Evolutionary conservation across 2,888 invertebrate genomes (phyloP).

Genomic region (Brenthis hecate): DNA sequence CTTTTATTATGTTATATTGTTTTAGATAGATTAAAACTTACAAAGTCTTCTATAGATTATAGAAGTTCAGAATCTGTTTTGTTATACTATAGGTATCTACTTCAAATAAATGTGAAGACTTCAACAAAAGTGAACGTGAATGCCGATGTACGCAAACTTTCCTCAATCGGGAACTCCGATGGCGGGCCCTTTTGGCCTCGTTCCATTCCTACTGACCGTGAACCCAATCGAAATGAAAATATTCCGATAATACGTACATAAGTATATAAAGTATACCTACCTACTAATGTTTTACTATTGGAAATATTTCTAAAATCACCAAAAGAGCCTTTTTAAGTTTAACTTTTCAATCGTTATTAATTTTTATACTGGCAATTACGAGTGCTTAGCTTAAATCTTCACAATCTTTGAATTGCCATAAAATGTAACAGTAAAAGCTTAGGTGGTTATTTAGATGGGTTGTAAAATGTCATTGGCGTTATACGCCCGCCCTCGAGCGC

Average conservation of each 20-base stretch:
- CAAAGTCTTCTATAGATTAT: no score
- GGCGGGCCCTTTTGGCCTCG: slow-evolving; percentile 37
- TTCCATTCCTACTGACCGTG: slow-evolving; percentile 37
- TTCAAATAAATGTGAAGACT: slow-evolving; percentile 15
- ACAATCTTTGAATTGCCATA: neutral
- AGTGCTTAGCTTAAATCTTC: neutral
- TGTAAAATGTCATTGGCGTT: slow-evolving; percentile 27
- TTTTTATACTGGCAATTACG: neutral
- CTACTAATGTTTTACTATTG: neutral
- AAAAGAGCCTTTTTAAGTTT: neutral
- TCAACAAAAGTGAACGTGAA: slow-evolving; percentile 33
- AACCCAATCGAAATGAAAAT: slow-evolving; percentile 32
- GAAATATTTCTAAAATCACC: neutral
- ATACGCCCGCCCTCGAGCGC: slow-evolving; percentile 31
- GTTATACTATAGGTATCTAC: no score
- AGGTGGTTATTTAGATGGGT: slow-evolving; percentile 2
- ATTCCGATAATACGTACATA: neutral
- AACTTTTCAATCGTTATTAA: neutral
- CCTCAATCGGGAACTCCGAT: slow-evolving; percentile 30
- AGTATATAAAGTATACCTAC: neutral
- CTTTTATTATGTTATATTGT: neutral
- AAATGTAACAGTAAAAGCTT: neutral
- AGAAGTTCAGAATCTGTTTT: no score
- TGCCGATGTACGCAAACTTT: slow-evolving; percentile 32
- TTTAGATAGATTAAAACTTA: no score